These are phyloP conservation scores for Mandrillus leucophaeus DNA, from an alignment of 2,113 vertebrate species.

Conservation along the genomic window DNA sequence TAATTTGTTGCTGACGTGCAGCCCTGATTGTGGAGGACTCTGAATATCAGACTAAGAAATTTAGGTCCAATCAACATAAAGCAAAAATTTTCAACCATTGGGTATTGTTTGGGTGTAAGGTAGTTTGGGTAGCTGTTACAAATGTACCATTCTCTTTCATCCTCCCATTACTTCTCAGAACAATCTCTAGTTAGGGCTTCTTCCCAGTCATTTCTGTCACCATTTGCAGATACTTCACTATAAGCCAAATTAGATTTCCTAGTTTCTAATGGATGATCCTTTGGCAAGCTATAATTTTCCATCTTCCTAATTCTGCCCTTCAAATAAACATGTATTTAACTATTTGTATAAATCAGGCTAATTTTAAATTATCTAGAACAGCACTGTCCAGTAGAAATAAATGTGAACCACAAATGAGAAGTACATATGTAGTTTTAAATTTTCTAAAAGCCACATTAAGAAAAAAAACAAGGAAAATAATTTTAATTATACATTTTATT, in stretches of 20 bases:
- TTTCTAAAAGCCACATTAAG: not conserved
- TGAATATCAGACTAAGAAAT: not conserved
- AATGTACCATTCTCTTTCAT: not conserved
- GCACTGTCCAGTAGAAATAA: not conserved
- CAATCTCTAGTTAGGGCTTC: not conserved
- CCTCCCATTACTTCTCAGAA: not conserved
- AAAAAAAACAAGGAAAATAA: not conserved
- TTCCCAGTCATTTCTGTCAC: not conserved
- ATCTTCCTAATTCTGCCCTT: not conserved
- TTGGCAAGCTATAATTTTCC: not conserved
- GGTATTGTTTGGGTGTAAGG: not conserved
- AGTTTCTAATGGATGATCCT: not conserved
- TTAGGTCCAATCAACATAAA: slow-evolving; percentile 39
- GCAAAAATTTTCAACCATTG: not conserved
- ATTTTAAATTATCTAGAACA: not conserved
- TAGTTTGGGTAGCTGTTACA: not conserved
- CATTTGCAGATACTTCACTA: not conserved
- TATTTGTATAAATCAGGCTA: not conserved
- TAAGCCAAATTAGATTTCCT: not conserved
- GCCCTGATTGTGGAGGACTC: not conserved
- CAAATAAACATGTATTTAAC: not conserved
- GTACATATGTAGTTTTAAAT: not conserved
- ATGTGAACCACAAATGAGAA: not conserved
- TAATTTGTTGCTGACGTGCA: not conserved
- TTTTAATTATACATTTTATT: not conserved